Evolutionary conservation across 2,888 invertebrate genomes (phyloP), one percentile per base, ranked within the genome.

Genomic region (Hirtodrosophila trivittata): DNA sequence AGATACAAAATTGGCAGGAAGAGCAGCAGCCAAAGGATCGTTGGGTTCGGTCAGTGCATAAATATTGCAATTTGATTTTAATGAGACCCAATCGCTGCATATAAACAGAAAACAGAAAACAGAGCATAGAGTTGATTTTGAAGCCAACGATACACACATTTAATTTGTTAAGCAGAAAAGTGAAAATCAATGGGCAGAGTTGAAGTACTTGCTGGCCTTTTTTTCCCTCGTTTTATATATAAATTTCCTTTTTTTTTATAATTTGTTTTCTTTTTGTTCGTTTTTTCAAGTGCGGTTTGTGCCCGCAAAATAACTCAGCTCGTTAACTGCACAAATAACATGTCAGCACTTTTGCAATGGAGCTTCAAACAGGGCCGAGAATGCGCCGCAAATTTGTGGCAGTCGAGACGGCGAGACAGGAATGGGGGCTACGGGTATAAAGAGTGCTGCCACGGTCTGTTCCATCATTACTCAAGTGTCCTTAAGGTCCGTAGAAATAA

Each of bases 301-400:
- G 63, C 83, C 78, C 66, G 76, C 64, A 86, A 83, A 83, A 84
- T 84, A 81, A 84, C 82, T 82, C 78, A 85, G 82, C 82, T 82
- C 82, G 82, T 82, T 82, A 82, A 82, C 83, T 82, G 86, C 87
- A 85, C 82, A 82, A 82, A 82, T 87, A 82, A 85, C 87, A 82
- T 82, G 82, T 82, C 82, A 82, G 82, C 82, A 82, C 82, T 82
- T 82, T 87, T 82, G 70, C 64, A 65, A 63, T 57, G 62, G 42
- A 51, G 57, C 69, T 68, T 68, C 74, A 64, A 75, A 75, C 64
- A 64, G 62, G 46, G 66, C 57, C 58, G 76, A 73, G 66, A 75
- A 73, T 76, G 76, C 62, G 66, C 73, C 73, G 35, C 73, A 73
- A 73, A 73, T 73, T 81, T 86, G 84, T 56, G 73, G 72, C 46